phyloP scores from a whole-genome alignment of 2,888 invertebrate genomes.

The Cataglyphis altisquamis region DNA sequence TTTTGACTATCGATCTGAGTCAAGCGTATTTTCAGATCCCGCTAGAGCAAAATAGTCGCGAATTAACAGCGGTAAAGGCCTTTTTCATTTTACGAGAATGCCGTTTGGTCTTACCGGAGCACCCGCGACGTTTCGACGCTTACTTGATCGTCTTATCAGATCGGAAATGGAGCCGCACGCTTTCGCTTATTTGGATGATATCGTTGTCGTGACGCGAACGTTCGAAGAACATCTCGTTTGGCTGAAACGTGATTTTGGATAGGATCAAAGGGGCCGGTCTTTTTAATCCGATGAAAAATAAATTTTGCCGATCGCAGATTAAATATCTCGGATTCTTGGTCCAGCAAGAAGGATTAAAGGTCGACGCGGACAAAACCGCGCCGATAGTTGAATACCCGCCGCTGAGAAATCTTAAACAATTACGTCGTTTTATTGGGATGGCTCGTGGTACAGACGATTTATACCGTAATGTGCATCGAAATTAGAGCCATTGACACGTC shows the following conservation, averaged over 20 bases:
- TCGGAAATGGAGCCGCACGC: background rate
- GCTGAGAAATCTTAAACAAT: constrained; percentile 35
- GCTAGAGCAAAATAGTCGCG: background rate
- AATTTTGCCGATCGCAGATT: constrained; percentile 44
- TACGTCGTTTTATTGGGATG: constrained; percentile 42
- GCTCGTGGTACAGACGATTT: constrained; percentile 51
- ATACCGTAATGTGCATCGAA: constrained; percentile 8
- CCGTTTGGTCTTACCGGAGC: background rate
- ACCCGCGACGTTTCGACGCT: background rate
- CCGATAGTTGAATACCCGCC: constrained; percentile 22
- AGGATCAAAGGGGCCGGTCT: constrained; percentile 4
- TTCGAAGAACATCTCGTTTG: constrained; percentile 30
- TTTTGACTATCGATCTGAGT: background rate
- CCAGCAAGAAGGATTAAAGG: constrained; percentile 4
- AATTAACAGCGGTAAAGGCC: background rate
- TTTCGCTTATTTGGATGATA: constrained; percentile 14
- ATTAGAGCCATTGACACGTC: background rate
- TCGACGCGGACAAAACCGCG: constrained; percentile 35
- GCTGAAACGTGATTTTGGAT: background rate
- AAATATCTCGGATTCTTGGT: constrained; percentile 48
- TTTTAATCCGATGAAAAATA: constrained; percentile 46
- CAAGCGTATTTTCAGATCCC: background rate
- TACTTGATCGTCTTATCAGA: background rate
- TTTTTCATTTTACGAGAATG: background rate
- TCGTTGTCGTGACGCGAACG: background rate